Conservation (phyloP, 2,113 vertebrate genomes). For the Rhagologus leucostigma region DNA sequence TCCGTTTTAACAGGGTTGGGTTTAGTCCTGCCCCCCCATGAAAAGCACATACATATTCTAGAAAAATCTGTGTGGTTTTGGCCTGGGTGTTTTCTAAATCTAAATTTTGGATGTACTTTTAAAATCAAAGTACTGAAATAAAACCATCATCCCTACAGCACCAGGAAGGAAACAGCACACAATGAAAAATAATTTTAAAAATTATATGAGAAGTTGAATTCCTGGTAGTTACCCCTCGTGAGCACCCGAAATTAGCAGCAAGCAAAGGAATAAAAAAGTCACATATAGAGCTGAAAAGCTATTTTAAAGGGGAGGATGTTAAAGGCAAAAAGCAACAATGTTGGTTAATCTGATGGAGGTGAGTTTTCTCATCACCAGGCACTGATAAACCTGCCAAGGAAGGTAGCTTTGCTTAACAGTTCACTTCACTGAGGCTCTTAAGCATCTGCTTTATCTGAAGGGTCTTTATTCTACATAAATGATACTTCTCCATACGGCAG, state of each 20-base stretch:
- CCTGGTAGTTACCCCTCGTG: neutral
- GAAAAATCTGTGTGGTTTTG: neutral
- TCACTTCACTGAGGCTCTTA: neutral
- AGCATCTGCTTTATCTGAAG: neutral
- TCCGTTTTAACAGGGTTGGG: neutral
- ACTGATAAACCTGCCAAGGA: neutral
- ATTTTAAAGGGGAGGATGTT: neutral
- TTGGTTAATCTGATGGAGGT: neutral
- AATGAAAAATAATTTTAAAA: neutral
- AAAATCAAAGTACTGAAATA: neutral
- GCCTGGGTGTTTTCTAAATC: neutral
- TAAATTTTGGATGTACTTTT: neutral
- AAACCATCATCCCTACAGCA: rapidly evolving
- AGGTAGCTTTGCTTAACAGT: neutral
- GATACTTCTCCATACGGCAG: neutral
- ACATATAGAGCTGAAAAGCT: neutral
- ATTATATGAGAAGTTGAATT: neutral
- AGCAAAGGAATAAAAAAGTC: neutral
- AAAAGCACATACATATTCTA: neutral
- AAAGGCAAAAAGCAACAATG: neutral
- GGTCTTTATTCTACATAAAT: neutral
- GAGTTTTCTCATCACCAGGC: neutral
- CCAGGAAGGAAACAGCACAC: neutral
- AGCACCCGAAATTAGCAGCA: neutral
- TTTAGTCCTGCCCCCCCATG: neutral